These are phyloP conservation scores for Phortica magna DNA, from an alignment of 2,888 invertebrate genomes.

Conservation along the genomic window DNA sequence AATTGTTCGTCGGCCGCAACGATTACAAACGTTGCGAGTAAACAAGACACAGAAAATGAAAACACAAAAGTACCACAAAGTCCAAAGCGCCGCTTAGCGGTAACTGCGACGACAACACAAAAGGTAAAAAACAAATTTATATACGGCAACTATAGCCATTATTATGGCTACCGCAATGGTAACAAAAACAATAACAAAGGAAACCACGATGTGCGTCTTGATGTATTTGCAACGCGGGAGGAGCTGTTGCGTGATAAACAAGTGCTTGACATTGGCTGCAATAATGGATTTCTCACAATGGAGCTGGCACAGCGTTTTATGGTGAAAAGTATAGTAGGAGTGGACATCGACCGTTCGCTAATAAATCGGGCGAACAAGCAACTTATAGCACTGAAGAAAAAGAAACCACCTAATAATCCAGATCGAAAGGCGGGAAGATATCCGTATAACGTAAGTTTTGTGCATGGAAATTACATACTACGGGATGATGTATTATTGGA, in stretches of 20 bases:
- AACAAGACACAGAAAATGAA: not conserved
- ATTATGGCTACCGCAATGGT: slow-evolving; percentile 90
- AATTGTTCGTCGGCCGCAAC: not conserved
- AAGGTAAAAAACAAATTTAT: slow-evolving; percentile 60
- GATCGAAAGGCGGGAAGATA: slow-evolving; percentile 78
- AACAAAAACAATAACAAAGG: slow-evolving; percentile 74
- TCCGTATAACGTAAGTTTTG: slow-evolving; percentile 87
- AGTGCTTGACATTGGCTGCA: slow-evolving; percentile 93
- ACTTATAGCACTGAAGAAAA: slow-evolving; percentile 55
- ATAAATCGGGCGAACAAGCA: slow-evolving; percentile 77
- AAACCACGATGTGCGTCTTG: slow-evolving; percentile 84
- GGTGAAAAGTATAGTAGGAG: slow-evolving; percentile 85
- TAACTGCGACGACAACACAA: slow-evolving; percentile 24
- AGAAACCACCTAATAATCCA: slow-evolving; percentile 41
- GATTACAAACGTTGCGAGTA: not conserved
- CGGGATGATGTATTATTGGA: slow-evolving; percentile 86
- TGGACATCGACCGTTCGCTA: slow-evolving; percentile 90
- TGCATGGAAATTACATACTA: slow-evolving; percentile 90
- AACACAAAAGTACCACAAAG: slow-evolving; percentile 37
- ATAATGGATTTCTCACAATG: slow-evolving; percentile 89
- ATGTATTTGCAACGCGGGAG: slow-evolving; percentile 81
- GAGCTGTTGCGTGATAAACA: slow-evolving; percentile 86
- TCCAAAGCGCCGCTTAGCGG: slow-evolving; percentile 56
- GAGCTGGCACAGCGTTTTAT: slow-evolving; percentile 85
- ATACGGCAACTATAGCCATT: slow-evolving; percentile 79